These are phyloP conservation scores for Lithophane ornitopus DNA, from an alignment of 2,888 invertebrate genomes.

Conservation along the genomic window DNA sequence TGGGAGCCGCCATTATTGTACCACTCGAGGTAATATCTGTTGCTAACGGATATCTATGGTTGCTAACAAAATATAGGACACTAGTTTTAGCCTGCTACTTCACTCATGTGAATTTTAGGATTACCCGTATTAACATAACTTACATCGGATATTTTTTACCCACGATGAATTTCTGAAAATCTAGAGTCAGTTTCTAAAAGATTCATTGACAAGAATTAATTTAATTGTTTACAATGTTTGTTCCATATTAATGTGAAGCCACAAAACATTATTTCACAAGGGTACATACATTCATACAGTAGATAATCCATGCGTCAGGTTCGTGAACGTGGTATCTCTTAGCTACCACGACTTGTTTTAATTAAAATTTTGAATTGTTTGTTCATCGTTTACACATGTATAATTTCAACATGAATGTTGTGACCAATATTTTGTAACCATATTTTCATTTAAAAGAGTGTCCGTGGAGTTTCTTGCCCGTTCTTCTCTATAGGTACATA, in stretches of 20 bases:
- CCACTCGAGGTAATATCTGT: conserved; percentile 8
- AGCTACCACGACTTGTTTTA: too few species aligned
- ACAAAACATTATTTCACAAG: not conserved
- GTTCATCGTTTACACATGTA: too few species aligned
- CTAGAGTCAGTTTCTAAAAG: not conserved
- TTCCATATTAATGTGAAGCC: not conserved
- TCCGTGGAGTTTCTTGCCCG: too few species aligned
- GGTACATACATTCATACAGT: not conserved
- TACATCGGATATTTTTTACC: not conserved
- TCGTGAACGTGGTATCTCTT: too few species aligned
- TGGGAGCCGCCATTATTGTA: conserved; percentile 21
- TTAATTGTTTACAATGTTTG: not conserved
- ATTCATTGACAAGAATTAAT: not conserved
- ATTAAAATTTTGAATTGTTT: too few species aligned
- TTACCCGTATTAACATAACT: not conserved
- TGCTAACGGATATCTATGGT: too few species aligned
- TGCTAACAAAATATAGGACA: not conserved
- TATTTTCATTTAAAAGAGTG: too few species aligned
- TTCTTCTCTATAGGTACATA: too few species aligned
- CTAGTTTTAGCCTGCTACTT: not conserved
- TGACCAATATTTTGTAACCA: too few species aligned
- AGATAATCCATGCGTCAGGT: too few species aligned
- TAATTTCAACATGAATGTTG: too few species aligned
- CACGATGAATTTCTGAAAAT: not conserved
- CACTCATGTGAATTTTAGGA: too few species aligned